Percentiles rank a stretch among this genome's conserved stretches.
Evolutionary conservation across 2,113 vertebrate species (phyloP).

Genomic region (Tinamus guttatus): DNA sequence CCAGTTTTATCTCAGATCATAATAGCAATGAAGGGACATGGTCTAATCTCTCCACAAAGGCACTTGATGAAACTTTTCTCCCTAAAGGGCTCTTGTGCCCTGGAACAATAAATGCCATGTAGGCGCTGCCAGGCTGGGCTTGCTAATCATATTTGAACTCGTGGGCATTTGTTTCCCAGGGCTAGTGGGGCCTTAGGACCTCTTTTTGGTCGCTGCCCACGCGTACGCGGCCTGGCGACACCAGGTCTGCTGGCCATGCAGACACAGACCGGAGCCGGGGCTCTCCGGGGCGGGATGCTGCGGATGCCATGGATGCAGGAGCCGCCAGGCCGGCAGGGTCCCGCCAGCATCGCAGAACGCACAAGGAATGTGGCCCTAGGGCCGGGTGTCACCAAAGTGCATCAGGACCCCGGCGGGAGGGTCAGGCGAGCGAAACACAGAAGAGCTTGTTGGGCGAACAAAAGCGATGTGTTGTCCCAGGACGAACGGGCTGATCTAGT

Average conservation of each 20-base stretch:
- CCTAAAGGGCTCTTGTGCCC: slow-evolving; percentile 52
- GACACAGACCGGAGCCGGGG: background rate
- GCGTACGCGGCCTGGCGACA: background rate
- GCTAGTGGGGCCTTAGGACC: background rate
- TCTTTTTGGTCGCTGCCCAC: slow-evolving; percentile 4
- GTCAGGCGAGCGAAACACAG: slow-evolving; percentile 68
- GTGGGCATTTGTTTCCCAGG: slow-evolving; percentile 32
- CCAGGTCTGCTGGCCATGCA: slow-evolving; percentile 50
- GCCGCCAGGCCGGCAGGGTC: rapidly evolving
- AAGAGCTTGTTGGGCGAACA: slow-evolving; percentile 55
- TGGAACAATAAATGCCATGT: slow-evolving; percentile 63
- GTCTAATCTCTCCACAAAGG: background rate
- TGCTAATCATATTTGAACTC: background rate
- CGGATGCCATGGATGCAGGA: rapidly evolving
- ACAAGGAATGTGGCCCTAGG: slow-evolving; percentile 14
- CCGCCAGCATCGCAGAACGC: background rate
- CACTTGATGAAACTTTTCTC: background rate
- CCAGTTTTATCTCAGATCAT: slow-evolving; percentile 52
- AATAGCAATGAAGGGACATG: background rate
- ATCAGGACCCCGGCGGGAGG: slow-evolving; percentile 4
- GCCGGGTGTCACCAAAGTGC: background rate
- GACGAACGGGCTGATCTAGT: slow-evolving; percentile 31
- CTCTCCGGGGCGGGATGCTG: background rate
- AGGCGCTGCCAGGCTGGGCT: background rate
- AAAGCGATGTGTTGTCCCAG: slow-evolving; percentile 63